Evolutionary conservation across 1,140 invertebrate genomes (phyloP), one percentile per base, ranked within the genome.

Genomic region (Drosophila serrata): DNA sequence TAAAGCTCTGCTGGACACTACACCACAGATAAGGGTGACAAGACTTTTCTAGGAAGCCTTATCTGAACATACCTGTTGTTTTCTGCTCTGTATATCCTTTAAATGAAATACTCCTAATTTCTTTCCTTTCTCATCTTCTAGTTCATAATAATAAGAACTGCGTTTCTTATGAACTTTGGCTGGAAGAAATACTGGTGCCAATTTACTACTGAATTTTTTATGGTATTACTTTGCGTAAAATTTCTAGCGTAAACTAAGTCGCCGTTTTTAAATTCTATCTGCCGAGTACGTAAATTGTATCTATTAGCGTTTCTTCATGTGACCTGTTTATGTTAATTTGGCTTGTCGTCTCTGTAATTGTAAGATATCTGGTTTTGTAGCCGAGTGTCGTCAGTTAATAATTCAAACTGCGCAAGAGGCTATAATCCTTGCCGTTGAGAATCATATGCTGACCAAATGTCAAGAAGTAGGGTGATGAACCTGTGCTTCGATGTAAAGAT

Each of bases 401-500:
- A 8, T 39, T n/a, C 1, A n/a, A 13, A 39, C 37, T n/a, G 12
- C 57, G 33, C 11, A 68, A 24, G 8, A 61, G 17, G 15, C 17
- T 40, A 19, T 69, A 43, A 12, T 62, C 65, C 6, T 35, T 59
- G 6, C 65, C 57, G 13, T 61, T 59, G 1, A 53, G 37, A 5
- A 70, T 63, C 67, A 62, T 70, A 29, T 45, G 56, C 9, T 72
- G 43, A 7, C 51, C 40, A 31, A 70, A 70, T 7, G 29, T 11
- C 7, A 63, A 7, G 5, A 55, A n/a, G n/a, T n/a, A n/a, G n/a
- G n/a, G n/a, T n/a, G 63, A 67, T 8, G 22, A 65, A 17, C 64
- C 63, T 4, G 55, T 68, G 7, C 56, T 68, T 5, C 31, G 9
- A 13, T 67, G 62, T 5, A 74, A 5, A 6, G 19, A 45, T n/a